These are phyloP conservation scores for Crotophaga sulcirostris DNA, from an alignment of 2,113 vertebrate species.

Conservation along the genomic window DNA sequence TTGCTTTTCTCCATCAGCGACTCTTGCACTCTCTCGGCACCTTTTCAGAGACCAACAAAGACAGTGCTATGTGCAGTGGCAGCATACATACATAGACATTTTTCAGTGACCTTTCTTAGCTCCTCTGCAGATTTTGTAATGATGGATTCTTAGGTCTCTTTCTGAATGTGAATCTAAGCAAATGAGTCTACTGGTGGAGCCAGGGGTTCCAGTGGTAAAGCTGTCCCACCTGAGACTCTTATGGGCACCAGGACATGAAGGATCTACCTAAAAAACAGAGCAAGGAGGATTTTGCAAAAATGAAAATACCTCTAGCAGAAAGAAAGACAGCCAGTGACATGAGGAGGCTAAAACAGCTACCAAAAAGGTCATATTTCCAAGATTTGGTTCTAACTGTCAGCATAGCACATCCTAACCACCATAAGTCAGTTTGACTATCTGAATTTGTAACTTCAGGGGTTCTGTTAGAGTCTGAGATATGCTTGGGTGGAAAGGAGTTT, in stretches of 20 bases:
- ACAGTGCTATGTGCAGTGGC: neutral
- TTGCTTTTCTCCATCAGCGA: neutral
- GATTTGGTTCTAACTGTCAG: neutral
- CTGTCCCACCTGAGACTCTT: neutral
- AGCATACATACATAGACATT: neutral
- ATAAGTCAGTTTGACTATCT: neutral
- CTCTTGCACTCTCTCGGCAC: neutral
- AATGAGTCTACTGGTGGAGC: neutral
- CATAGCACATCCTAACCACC: neutral
- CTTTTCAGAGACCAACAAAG: neutral
- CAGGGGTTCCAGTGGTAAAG: neutral
- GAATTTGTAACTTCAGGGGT: neutral
- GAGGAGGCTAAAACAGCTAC: neutral
- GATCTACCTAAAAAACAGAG: neutral
- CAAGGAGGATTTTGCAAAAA: neutral
- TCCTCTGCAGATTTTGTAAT: neutral
- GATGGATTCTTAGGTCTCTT: neutral
- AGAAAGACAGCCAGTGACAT: neutral
- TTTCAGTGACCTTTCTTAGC: neutral
- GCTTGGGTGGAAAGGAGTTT: neutral
- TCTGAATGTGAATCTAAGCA: neutral
- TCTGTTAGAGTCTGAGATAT: neutral
- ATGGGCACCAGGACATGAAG: neutral
- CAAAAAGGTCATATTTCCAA: neutral
- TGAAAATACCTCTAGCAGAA: neutral